Conservation (phyloP, 2,113 vertebrate species). For the Solea solea region DNA sequence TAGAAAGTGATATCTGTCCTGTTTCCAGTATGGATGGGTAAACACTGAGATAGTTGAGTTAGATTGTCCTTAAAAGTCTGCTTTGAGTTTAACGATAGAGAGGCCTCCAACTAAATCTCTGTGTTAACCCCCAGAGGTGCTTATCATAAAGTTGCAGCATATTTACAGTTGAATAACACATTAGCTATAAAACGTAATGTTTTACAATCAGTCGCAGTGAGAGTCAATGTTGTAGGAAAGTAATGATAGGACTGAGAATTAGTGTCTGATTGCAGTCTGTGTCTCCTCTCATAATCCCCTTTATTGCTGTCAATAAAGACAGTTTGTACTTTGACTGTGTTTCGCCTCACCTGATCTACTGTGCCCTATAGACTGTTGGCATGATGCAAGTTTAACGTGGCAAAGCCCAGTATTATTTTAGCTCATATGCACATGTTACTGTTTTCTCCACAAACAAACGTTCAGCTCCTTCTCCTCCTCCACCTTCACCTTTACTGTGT, state of each 20-base stretch:
- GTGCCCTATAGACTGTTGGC: neutral
- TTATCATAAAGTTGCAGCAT: conserved; percentile 1
- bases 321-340: conserved; percentile 50
- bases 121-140: neutral
- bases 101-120: neutral
- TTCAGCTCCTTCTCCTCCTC: neutral
- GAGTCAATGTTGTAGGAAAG: conserved; percentile 13
- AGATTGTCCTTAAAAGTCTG: neutral
- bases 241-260: neutral
- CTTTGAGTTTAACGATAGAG: neutral
- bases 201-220: neutral
- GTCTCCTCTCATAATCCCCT: conserved; percentile 7
- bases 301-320: conserved; percentile 39
- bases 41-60: neutral
- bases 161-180: conserved; percentile 9
- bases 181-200: conserved; percentile 2
- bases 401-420: neutral
- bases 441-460: too few species aligned
- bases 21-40: neutral
- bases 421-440: neutral
- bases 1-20: neutral
- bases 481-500: neutral
- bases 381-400: neutral
- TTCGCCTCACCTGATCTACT: neutral
- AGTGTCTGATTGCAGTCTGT: neutral